A percentile compares a stretch with the other conserved stretches of the same genome.
These are phyloP conservation scores for Malurus melanocephalus DNA, from an alignment of 2,113 vertebrate species.

Conservation along the genomic window DNA sequence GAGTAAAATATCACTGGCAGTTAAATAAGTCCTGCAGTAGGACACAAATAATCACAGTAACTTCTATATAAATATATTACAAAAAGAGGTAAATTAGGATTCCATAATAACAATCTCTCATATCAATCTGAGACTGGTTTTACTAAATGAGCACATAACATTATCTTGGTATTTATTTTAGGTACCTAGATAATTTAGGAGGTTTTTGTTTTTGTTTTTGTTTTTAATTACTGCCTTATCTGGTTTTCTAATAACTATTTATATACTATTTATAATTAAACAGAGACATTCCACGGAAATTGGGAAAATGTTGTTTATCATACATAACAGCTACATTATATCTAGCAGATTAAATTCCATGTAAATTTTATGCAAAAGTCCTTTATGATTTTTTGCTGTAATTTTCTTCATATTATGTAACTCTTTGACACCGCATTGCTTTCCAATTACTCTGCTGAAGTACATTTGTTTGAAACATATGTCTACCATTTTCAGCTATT, in stretches of 20 bases:
- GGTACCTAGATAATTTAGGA: not conserved
- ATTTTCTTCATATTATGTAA: not conserved
- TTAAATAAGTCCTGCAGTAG: not conserved
- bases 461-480: conserved; percentile 12
- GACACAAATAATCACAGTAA: not conserved
- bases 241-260: not conserved
- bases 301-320: not conserved
- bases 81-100: not conserved
- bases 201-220: not conserved
- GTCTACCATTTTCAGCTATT: not conserved
- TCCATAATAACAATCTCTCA: not conserved
- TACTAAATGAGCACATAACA: not conserved
- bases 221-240: not conserved
- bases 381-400: not conserved
- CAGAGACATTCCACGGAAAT: not conserved
- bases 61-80: not conserved
- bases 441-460: not conserved
- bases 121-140: not conserved
- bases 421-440: not conserved
- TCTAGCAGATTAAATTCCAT: not conserved
- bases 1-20: not conserved
- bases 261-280: not conserved
- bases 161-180: not conserved
- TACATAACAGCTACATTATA: not conserved
- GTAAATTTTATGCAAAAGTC: not conserved